A percentile compares a stretch with the other conserved stretches of the same genome.
Conservation (phyloP, 2,113 vertebrate species). For the Phodopus roborovskii region DNA sequence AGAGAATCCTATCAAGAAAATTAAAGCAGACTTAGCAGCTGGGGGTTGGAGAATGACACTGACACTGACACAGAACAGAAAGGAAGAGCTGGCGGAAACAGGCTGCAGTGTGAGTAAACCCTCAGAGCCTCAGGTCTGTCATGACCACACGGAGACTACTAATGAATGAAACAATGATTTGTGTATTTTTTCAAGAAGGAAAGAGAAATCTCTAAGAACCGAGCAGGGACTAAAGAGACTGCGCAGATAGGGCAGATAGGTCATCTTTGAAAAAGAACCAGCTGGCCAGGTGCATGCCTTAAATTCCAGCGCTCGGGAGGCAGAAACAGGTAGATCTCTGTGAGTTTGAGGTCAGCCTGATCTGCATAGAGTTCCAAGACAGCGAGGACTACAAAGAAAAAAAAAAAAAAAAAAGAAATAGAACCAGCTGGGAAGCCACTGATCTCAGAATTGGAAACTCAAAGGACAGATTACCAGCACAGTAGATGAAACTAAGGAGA, state of each 20-base stretch:
- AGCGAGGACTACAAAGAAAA: background rate
- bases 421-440: background rate
- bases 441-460: background rate
- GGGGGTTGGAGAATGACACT: background rate
- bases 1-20: background rate
- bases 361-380: background rate
- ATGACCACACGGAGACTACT: rapidly evolving
- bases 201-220: background rate
- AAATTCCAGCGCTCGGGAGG: background rate
- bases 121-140: background rate
- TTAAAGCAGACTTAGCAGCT: background rate
- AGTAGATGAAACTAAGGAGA: background rate
- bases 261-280: background rate
- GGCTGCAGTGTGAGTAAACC: background rate
- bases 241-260: background rate
- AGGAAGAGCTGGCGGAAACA: background rate
- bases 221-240: background rate
- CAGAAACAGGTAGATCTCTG: background rate
- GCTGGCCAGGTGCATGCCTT: too few relatives aligned
- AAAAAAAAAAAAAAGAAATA: background rate
- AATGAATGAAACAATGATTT: background rate
- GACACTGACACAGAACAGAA: background rate
- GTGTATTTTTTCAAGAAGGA: background rate
- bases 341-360: background rate
- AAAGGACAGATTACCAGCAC: background rate